A percentile compares a stretch with the other conserved stretches of the same genome.
These are phyloP conservation scores for Phragmatobia fuliginosa DNA, from an alignment of 2,888 invertebrate species.

Conservation along the genomic window DNA sequence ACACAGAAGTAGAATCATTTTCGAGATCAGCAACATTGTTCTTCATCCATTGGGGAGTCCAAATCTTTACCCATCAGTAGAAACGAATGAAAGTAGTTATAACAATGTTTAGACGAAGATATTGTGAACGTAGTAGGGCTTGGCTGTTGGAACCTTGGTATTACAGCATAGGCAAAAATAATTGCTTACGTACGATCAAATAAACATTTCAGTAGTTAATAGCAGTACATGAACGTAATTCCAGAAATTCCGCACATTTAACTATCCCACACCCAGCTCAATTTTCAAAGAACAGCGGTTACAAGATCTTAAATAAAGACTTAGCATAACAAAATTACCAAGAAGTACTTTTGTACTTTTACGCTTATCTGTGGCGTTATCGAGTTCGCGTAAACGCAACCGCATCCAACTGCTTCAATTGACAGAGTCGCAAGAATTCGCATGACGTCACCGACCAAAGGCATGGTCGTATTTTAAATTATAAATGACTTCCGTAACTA, in stretches of 20 bases:
- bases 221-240: neutral
- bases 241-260: neutral
- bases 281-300: slow-evolving; percentile 18
- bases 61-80: neutral
- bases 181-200: neutral
- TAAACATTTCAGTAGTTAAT: neutral
- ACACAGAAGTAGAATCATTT: neutral
- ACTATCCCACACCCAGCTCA: neutral
- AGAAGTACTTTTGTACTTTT: slow-evolving; percentile 32
- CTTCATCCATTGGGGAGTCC: neutral
- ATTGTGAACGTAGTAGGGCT: neutral
- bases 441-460: slow-evolving; percentile 39
- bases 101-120: neutral
- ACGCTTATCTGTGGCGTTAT: slow-evolving; percentile 46
- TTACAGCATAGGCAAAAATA: neutral
- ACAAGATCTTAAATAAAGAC: slow-evolving; percentile 30
- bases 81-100: neutral
- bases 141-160: neutral
- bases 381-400: slow-evolving; percentile 38
- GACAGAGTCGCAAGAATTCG: slow-evolving; percentile 37
- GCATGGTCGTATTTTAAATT: slow-evolving; percentile 30
- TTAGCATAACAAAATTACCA: slow-evolving; percentile 37
- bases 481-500: slow-evolving; percentile 31
- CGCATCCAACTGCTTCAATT: slow-evolving; percentile 40
- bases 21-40: neutral